Evolutionary conservation across 2,888 invertebrate genomes (phyloP), one percentile per base, ranked within the genome.

Genomic region (Priocnemis perturbator): DNA sequence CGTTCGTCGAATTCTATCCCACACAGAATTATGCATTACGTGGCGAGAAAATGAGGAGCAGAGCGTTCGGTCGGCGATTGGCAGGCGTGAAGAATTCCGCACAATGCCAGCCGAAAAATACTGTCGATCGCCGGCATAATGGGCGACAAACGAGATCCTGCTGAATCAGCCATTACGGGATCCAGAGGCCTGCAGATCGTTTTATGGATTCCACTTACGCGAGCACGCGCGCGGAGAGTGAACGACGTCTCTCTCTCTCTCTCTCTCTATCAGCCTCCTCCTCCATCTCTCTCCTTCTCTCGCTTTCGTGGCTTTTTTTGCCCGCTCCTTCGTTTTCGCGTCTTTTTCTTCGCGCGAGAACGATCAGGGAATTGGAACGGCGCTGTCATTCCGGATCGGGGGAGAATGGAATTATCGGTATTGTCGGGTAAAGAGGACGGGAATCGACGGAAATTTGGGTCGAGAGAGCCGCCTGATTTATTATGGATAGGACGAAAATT

Each of bases 41-140:
- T 15, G 7, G 50, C 50, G 50, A 50, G 50, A 17, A 19, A 50
- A 50, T 50, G 17, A 19, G 19, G 19, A 50, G n/a, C 47, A n/a
- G 50, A 20, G 50, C n/a, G 20, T 3, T 20, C 20, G 20, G 60
- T 26, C 58, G 47, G 23, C 81, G 84, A 86, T 83, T 86, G 86
- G 81, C 85, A 85, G 85, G 81, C 86, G 85, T 86, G 85, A 83
- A 84, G 77, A 85, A 86, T 86, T 72, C 71, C 70, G 81, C 74
- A 86, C 85, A 86, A 86, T 84, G 78, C 70, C 57, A 77, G 64
- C 58, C 78, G 66, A 71, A 79, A 82, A 83, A 84, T 84, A 83
- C 81, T 78, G 83, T 82, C 82, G 82, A 84, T 85, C 84, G 81
- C 74, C 74, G 77, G 79, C 80, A 83, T 86, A 85, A 85, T 83